These are phyloP conservation scores for Rhagoletis pomonella DNA, from an alignment of 1,140 invertebrate species.

Conservation along the genomic window DNA sequence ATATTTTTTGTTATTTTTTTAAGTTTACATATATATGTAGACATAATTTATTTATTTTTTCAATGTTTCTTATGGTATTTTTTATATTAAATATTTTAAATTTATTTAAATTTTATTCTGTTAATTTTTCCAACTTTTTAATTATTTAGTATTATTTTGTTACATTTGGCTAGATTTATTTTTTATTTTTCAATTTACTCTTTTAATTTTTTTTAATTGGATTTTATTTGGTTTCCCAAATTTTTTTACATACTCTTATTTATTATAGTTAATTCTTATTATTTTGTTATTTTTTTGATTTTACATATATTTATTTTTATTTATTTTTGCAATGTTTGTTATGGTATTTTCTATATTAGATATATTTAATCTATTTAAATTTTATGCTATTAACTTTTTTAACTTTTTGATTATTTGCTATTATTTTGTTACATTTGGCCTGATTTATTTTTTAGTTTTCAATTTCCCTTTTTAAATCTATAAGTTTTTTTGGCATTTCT, in stretches of 20 bases:
- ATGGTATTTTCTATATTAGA: neutral
- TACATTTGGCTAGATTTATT: neutral
- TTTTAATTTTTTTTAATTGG: neutral
- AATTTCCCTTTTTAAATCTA: neutral
- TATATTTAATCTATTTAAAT: neutral
- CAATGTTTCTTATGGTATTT: neutral
- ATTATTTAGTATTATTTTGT: neutral
- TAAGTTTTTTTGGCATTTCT: neutral
- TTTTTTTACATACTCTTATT: neutral
- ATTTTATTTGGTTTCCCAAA: neutral
- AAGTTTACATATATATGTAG: too few relatives aligned
- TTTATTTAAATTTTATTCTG: neutral
- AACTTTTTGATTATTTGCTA: neutral
- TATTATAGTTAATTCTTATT: neutral
- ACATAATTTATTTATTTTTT: too few relatives aligned
- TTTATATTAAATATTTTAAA: neutral
- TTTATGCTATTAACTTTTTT: neutral
- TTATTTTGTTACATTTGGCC: neutral
- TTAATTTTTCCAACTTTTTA: neutral
- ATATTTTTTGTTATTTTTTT: too few relatives aligned
- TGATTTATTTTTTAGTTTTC: neutral
- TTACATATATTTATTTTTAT: too few relatives aligned
- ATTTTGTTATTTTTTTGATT: too few relatives aligned
- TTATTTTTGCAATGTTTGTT: neutral
- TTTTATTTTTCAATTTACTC: neutral